Conservation (phyloP, 2,888 invertebrate genomes). For the Heliconius sara region DNA sequence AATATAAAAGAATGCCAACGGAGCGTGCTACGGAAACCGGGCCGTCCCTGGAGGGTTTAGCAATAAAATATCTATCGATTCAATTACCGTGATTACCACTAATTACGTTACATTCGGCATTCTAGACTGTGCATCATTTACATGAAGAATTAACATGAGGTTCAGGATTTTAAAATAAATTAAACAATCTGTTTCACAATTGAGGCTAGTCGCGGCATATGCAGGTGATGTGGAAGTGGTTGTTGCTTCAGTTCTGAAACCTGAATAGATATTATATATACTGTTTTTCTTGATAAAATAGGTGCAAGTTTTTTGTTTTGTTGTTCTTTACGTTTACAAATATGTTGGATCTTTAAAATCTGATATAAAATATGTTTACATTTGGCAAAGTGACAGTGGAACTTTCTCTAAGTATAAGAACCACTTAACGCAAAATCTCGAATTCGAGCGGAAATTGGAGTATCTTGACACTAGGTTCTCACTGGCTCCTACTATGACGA, state of each 20-base stretch:
- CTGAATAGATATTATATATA: neutral
- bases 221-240: neutral
- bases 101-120: conserved; percentile 43
- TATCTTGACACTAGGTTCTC: neutral
- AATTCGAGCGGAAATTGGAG: neutral
- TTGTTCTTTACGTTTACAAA: neutral
- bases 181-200: neutral
- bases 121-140: conserved; percentile 39
- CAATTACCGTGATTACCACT: conserved; percentile 45
- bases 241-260: conserved; percentile 6
- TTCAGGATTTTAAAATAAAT: conserved; percentile 22
- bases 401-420: no score
- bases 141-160: neutral
- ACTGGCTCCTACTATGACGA: neutral
- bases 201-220: no score
- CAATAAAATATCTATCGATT: conserved; percentile 48
- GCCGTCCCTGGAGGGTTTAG: conserved; percentile 48
- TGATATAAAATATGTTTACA: neutral
- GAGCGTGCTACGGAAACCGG: conserved; percentile 44
- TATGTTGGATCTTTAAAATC: neutral
- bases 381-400: neutral
- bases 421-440: neutral
- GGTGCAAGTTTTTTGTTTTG: neutral
- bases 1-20: conserved; percentile 43
- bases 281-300: neutral